Conservation (phyloP, 2,113 vertebrate genomes). For the Natator depressus region DNA sequence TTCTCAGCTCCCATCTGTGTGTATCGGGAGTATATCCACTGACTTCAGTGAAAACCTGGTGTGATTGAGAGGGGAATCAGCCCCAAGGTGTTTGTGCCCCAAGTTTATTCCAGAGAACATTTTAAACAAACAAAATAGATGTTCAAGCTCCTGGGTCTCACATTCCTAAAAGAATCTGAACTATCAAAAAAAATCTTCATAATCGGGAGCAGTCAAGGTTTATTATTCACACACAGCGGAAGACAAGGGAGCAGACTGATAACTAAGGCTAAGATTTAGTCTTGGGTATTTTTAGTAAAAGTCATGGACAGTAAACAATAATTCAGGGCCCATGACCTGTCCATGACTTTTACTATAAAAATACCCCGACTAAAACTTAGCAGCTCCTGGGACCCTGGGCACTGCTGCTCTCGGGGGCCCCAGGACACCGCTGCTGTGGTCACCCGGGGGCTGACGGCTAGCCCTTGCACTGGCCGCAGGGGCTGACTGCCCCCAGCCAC, state of each 20-base stretch:
- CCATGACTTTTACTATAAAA: too few species aligned
- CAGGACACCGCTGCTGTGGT: too few species aligned
- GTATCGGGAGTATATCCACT: background rate
- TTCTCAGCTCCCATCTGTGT: background rate
- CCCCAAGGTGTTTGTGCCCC: background rate
- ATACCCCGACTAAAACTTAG: too few species aligned
- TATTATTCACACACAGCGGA: background rate
- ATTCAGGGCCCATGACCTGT: too few species aligned
- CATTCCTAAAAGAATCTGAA: background rate
- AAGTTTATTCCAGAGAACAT: background rate
- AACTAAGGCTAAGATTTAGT: background rate
- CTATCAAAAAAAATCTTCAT: slow-evolving; percentile 20
- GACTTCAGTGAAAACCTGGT: background rate
- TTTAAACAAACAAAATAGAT: background rate
- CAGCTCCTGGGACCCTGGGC: too few species aligned
- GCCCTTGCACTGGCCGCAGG: too few species aligned
- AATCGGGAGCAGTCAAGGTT: background rate
- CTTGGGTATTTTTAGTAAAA: too few species aligned
- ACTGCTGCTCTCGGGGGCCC: too few species aligned
- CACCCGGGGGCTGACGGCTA: too few species aligned
- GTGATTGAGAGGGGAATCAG: too few species aligned
- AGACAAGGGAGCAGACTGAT: background rate
- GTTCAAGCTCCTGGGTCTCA: background rate
- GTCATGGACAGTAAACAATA: too few species aligned
- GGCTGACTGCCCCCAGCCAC: too few species aligned